Percentiles rank a stretch among this genome's conserved stretches.
Evolutionary conservation across 2,888 invertebrate species (phyloP).

Genomic region (Oligia fasciuncula): DNA sequence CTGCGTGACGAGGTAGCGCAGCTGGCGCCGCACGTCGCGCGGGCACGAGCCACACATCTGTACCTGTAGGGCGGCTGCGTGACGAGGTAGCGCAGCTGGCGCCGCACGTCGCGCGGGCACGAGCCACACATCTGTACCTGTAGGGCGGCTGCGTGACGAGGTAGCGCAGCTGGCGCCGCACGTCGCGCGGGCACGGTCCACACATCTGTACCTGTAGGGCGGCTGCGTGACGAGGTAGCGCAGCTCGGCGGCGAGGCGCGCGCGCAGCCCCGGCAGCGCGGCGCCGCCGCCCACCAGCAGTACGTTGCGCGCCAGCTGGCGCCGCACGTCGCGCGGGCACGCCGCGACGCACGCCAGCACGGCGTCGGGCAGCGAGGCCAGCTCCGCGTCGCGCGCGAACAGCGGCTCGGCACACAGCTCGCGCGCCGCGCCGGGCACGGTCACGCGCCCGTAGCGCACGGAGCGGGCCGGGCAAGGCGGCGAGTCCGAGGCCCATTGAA

Average conservation of each 20-base stretch:
- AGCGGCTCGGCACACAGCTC: conserved; percentile 96
- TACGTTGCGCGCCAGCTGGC: conserved; percentile 94
- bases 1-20: no score
- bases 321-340: conserved; percentile 90
- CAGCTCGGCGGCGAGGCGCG: conserved; percentile 95
- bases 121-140: no score
- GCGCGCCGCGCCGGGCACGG: conserved; percentile 91
- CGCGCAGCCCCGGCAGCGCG: conserved; percentile 95
- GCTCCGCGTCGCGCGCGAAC: conserved; percentile 94
- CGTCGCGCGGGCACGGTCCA: no score
- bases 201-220: conserved; percentile 52
- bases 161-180: no score
- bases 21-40: no score
- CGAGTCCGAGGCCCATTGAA: conserved; percentile 71
- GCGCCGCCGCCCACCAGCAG: conserved; percentile 96
- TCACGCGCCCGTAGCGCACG: conserved; percentile 83
- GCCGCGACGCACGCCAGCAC: conserved; percentile 87
- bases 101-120: no score
- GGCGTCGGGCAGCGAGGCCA: conserved; percentile 93
- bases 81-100: no score
- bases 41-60: no score
- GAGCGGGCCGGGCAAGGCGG: conserved; percentile 40
- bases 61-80: no score
- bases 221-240: conserved; percentile 92
- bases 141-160: no score